Percentiles rank a stretch among this genome's conserved stretches.
Conservation (phyloP, 1,140 invertebrate genomes). For the Pomphorhynchus laevis region DNA sequence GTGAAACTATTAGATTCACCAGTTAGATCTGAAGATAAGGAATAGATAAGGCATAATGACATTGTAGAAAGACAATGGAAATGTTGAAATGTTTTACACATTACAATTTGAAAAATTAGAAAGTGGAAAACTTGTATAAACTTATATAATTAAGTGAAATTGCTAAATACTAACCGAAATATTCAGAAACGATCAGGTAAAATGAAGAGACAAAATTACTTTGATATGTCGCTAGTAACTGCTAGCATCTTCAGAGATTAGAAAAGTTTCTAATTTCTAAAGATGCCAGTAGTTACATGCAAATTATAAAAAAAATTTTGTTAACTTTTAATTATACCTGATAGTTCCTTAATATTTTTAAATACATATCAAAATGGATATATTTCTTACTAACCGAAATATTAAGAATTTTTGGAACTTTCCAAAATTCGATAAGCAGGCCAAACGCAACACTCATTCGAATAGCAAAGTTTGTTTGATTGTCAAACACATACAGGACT, state of each 20-base stretch:
- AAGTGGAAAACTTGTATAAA: neutral
- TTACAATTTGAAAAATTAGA: neutral
- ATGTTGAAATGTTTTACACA: too few relatives aligned
- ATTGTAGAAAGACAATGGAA: too few relatives aligned
- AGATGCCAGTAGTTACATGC: neutral
- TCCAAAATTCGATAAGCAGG: conserved; percentile 88
- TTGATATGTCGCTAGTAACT: too few relatives aligned
- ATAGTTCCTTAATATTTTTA: neutral
- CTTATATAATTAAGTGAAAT: neutral
- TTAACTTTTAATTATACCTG: neutral
- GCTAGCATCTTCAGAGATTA: too few relatives aligned
- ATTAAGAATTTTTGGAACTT: conserved; percentile 61
- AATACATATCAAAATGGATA: conserved; percentile 4
- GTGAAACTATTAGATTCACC: too few relatives aligned
- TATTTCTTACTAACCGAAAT: conserved; percentile 15
- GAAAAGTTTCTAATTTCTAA: too few relatives aligned
- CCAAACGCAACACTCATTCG: conserved; percentile 44
- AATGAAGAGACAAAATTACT: too few relatives aligned
- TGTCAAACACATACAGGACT: conserved; percentile 71
- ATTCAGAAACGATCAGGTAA: too few relatives aligned
- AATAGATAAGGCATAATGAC: too few relatives aligned
- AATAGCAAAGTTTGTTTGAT: conserved; percentile 83
- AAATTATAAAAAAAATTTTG: neutral
- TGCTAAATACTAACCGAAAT: neutral
- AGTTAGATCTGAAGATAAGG: too few relatives aligned